These are phyloP conservation scores for Eueremaeus valkanovi DNA, from an alignment of 2,888 invertebrate genomes.

Conservation along the genomic window DNA sequence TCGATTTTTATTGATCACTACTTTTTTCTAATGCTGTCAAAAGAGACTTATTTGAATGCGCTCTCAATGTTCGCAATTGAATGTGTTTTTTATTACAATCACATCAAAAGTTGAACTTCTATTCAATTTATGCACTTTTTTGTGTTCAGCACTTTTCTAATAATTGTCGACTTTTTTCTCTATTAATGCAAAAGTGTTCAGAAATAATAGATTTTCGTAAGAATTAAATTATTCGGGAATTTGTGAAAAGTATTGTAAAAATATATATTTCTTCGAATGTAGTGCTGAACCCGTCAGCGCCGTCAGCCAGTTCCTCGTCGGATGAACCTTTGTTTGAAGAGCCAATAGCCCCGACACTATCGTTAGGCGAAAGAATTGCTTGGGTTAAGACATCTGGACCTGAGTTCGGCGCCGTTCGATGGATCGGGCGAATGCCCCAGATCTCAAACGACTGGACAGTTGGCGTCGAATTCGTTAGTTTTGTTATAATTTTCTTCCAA, in stretches of 20 bases:
- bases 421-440: conserved; percentile 54
- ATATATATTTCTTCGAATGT: too few relatives aligned
- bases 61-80: too few relatives aligned
- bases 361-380: conserved; percentile 53
- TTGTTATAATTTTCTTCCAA: too few relatives aligned
- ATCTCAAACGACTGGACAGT: conserved; percentile 51
- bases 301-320: not conserved
- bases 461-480: conserved; percentile 56
- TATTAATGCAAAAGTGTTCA: not conserved
- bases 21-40: not conserved
- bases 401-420: conserved; percentile 53
- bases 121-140: not conserved
- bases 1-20: conserved; percentile 1
- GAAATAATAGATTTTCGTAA: conserved; percentile 7
- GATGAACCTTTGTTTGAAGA: conserved; percentile 44
- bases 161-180: not conserved
- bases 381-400: conserved; percentile 54
- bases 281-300: conserved; percentile 32
- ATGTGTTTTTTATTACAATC: too few relatives aligned
- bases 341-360: conserved; percentile 48
- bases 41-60: too few relatives aligned
- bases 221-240: not conserved
- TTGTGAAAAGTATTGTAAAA: too few relatives aligned
- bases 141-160: too few relatives aligned
- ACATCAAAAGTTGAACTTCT: too few relatives aligned